A percentile compares a stretch with the other conserved stretches of the same genome.
phyloP scores from a whole-genome alignment of 2,113 vertebrate genomes.

The Tragelaphus buxtoni region DNA sequence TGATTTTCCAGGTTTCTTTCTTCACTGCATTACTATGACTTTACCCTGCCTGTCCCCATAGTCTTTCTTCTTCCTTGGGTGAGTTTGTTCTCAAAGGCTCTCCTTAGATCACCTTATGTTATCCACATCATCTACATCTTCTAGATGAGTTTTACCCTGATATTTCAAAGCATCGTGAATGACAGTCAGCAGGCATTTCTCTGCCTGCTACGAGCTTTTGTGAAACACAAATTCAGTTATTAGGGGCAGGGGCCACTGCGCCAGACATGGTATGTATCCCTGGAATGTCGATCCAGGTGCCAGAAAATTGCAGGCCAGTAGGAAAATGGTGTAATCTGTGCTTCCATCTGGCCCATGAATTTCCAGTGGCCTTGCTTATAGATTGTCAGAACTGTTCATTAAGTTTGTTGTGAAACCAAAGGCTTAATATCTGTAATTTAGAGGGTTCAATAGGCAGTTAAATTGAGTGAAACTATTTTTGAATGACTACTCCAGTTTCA shows the following conservation, averaged over 20 bases:
- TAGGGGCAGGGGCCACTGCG: conserved; percentile 62
- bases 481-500: conserved; percentile 72
- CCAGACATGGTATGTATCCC: conserved; percentile 66
- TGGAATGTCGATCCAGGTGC: conserved; percentile 75
- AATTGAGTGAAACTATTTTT: conserved; percentile 82
- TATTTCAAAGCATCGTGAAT: background rate
- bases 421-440: conserved; percentile 83
- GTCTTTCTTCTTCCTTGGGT: background rate
- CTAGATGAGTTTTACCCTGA: background rate
- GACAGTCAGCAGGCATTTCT: conserved; percentile 48
- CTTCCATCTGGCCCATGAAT: conserved; percentile 80
- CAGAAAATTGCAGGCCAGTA: conserved; percentile 79
- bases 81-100: background rate
- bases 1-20: background rate
- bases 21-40: background rate
- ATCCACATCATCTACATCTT: background rate
- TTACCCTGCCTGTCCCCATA: background rate
- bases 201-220: conserved; percentile 49
- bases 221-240: conserved; percentile 59
- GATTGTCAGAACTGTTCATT: conserved; percentile 82
- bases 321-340: conserved; percentile 78
- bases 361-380: conserved; percentile 76
- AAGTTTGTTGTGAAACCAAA: conserved; percentile 83
- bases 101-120: background rate
- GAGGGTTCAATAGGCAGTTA: conserved; percentile 81